Evolutionary conservation across 2,888 invertebrate species (phyloP), one percentile per base, ranked within the genome.

Genomic region (Dicyrtoma fusca): DNA sequence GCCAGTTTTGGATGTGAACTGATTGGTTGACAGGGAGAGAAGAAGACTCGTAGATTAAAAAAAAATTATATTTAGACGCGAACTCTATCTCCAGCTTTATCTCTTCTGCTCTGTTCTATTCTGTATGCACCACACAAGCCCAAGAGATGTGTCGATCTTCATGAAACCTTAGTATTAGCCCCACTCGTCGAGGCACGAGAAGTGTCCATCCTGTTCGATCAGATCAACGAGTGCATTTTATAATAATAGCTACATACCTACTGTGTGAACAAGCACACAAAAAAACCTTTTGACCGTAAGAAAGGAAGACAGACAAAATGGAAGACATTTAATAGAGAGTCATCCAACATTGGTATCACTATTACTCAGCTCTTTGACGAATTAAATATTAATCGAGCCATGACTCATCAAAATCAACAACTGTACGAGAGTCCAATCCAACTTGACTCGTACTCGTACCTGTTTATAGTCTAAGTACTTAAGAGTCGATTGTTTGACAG

Each of bases 11-110:
- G 49, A 51, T 51, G 49, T 44, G 17, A 57, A 55, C 55, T 68
- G 57, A 68, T 68, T 68, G 68, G 68, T 45, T 57, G 68, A 68
- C 68, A 68, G 49, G 57, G 59, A 66, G 55, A 66, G 55, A 34
- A 14, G 19, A 11, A 64, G 49, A 23, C 23, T 63, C 63, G 21
- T 63, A 17, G 49, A 17, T 49, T 49, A 17, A 14, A 17, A 11
- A 8, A 45, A 13, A 49, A 4, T 49, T 49, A 17, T 49, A 53
- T 17, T 21, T 19, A n/a, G 19, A 53, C 53, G 21, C 53, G 2
- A 49, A 17, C 11, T 6, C 11, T 17, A 49, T 53, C 53, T 53
- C 17, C 53, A 53, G 21, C 53, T 10, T 8, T 53, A 53, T 21
- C 53, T 53, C 53, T 21, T 19, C n/a, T n/a, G 4, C 49, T 49